Base-by-base conservation (phyloP, 2,888 invertebrate species). In the Poecilobothrus nobilitatus region DNA sequence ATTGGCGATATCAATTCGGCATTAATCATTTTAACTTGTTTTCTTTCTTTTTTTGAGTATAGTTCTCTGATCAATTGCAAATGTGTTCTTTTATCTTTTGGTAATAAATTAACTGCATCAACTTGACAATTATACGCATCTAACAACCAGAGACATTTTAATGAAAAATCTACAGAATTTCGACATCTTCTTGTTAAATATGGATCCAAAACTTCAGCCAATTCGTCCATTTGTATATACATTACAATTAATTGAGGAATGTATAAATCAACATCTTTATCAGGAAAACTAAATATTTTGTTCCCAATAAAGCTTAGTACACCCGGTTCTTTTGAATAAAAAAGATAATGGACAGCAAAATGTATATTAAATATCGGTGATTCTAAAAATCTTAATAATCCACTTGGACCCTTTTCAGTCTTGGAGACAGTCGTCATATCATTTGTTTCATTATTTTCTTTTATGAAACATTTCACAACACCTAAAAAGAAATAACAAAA, bases 311-410 rank as follows among this genome's bases (percentile, higher is more conserved):
- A 99, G 76, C 94, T 92, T 78, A 97, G 93, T 73, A 98, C 97
- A 71, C 97, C 98, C 62, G 95, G 94, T 81, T 99, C 98, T 84
- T 98, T 97, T 63, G 97, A 96, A 81, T 96, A 96, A 83, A 96
- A 97, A 70, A 99, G 86, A 84, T 99, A 99, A 80, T 95, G 94
- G 79, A 99, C 94, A 73, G 98, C 98, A 88, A 98, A 97, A 74
- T 95, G 93, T 88, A 98, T 96, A 82, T 97, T 96, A 84, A 99
- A 96, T 76, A 97, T 88, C 84, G 95, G 95, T 76, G 97, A 97
- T 84, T 99, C 97, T 81, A 99, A 95, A 77, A 99, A 87, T 77
- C 99, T 75, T 72, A 82, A 72, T 20, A 82, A 73, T 22, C 82
- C 82, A 71, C 79, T 81, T 67, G 80, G 78, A 65, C 81, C 80